Percentiles rank a stretch among this genome's conserved stretches.
phyloP scores from a whole-genome alignment of 2,113 vertebrate species.

The Notechis scutatus region DNA sequence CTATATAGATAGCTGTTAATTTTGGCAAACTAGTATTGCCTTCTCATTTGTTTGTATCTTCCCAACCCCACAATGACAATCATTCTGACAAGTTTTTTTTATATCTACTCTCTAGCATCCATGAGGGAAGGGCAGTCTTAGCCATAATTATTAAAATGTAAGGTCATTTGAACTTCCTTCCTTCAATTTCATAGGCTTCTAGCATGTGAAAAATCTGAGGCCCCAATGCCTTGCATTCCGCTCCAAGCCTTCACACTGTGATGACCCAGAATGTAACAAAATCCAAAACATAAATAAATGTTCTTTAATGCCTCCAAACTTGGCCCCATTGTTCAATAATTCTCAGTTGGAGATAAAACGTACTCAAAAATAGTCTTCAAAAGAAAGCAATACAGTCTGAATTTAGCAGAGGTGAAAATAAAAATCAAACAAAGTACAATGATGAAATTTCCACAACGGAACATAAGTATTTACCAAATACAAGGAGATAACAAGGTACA shows the following conservation, averaged over 20 bases:
- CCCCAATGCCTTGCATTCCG: neutral
- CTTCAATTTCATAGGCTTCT: neutral
- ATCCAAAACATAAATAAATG: too few species aligned
- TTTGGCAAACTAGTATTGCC: neutral
- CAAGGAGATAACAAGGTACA: too few species aligned
- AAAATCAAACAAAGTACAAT: too few species aligned
- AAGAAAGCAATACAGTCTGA: too few species aligned
- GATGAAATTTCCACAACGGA: too few species aligned
- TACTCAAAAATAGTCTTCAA: too few species aligned
- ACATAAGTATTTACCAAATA: too few species aligned
- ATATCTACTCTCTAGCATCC: neutral
- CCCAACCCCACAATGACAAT: neutral
- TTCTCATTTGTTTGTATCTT: neutral
- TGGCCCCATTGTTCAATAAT: too few species aligned
- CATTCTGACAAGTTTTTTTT: neutral
- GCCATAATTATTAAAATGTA: neutral
- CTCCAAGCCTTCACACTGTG: neutral
- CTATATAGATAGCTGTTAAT: neutral
- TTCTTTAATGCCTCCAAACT: too few species aligned
- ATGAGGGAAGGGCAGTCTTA: neutral
- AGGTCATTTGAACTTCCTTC: neutral
- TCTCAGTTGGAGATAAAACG: too few species aligned
- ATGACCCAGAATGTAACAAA: too few species aligned
- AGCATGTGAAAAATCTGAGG: neutral
- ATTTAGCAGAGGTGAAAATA: too few species aligned